These are phyloP conservation scores for Nebria salina DNA, from an alignment of 2,888 invertebrate species.

Conservation along the genomic window DNA sequence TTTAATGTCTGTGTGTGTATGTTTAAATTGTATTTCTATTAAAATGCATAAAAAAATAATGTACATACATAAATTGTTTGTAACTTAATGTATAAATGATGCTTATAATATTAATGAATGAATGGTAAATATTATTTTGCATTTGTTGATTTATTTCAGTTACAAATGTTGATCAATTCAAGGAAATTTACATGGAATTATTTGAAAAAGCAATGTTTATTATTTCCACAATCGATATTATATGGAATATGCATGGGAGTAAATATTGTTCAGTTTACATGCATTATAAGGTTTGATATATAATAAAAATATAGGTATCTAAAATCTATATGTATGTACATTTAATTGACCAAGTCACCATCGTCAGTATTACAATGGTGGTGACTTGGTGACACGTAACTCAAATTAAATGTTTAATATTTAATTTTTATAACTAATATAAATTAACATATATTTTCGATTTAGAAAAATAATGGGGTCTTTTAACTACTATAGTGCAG, in stretches of 20 bases:
- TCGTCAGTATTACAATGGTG: too few relatives aligned
- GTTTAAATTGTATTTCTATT: too few relatives aligned
- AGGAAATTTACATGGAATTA: conserved; percentile 19
- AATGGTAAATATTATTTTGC: not conserved
- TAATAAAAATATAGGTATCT: too few relatives aligned
- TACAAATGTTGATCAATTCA: conserved; percentile 6
- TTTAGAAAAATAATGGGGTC: conserved; percentile 23
- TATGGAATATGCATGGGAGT: conserved; percentile 13
- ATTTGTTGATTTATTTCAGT: conserved; percentile 15
- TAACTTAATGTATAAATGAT: not conserved
- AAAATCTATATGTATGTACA: too few relatives aligned
- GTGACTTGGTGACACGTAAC: too few relatives aligned
- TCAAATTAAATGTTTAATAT: not conserved
- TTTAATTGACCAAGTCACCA: too few relatives aligned
- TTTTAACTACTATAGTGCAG: conserved; percentile 19
- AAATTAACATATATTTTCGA: conserved; percentile 11
- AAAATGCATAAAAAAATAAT: too few relatives aligned
- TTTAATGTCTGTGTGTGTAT: too few relatives aligned
- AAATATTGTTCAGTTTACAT: not conserved
- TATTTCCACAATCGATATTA: conserved; percentile 17
- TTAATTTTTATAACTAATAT: not conserved
- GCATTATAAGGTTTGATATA: conserved; percentile 7
- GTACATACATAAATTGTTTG: too few relatives aligned
- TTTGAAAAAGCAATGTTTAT: conserved; percentile 23
- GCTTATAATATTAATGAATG: not conserved